These are phyloP conservation scores for Fregetta grallaria DNA, from an alignment of 2,113 vertebrate genomes.

Conservation along the genomic window DNA sequence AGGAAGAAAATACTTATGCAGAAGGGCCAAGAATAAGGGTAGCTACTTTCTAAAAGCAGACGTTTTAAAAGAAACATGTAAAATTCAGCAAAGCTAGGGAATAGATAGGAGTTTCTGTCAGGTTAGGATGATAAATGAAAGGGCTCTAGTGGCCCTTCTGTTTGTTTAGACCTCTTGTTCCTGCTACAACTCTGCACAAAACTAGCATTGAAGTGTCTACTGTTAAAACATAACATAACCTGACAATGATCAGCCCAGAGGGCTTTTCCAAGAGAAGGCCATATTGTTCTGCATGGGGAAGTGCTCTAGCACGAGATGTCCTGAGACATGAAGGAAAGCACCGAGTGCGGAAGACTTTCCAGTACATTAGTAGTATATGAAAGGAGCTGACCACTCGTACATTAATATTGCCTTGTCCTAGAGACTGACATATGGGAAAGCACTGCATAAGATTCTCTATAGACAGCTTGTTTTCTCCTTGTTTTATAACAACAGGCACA, in stretches of 20 bases:
- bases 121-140: slow-evolving; percentile 82
- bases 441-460: slow-evolving; percentile 59
- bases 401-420: slow-evolving; percentile 75
- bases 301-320: slow-evolving; percentile 60
- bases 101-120: slow-evolving; percentile 75
- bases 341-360: slow-evolving; percentile 84
- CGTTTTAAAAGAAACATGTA: not conserved
- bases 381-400: slow-evolving; percentile 76
- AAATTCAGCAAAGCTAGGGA: slow-evolving; percentile 18
- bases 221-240: slow-evolving; percentile 87
- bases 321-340: slow-evolving; percentile 76
- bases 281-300: slow-evolving; percentile 72
- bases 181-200: slow-evolving; percentile 81
- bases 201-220: slow-evolving; percentile 80
- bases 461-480: slow-evolving; percentile 70
- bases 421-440: slow-evolving; percentile 82
- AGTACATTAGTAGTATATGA: slow-evolving; percentile 90
- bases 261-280: slow-evolving; percentile 81
- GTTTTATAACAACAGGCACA: not conserved
- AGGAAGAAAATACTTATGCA: not conserved
- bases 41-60: not conserved
- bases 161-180: slow-evolving; percentile 90
- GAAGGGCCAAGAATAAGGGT: not conserved
- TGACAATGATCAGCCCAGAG: slow-evolving; percentile 83
- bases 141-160: slow-evolving; percentile 73